Base-by-base conservation (phyloP, 2,888 invertebrate species). In the Melinopterus prodromus region DNA sequence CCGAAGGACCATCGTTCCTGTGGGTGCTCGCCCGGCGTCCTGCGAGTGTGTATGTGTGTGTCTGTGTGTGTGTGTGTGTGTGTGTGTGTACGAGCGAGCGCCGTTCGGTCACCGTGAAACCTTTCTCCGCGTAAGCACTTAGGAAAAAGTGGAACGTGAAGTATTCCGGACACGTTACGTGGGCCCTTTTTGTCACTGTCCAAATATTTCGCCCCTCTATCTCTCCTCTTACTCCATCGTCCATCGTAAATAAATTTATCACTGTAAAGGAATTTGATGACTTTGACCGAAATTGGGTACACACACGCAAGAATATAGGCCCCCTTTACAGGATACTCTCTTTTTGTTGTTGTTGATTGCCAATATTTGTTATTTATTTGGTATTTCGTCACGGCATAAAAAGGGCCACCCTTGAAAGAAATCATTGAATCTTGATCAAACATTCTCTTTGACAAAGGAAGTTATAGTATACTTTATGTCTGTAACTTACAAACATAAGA, bases 191-290 rank as follows among this genome's bases (percentile, higher is more conserved):
- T 74, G 74, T 74, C 74, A 74, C 74, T 74, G 74, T 74, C 74
- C 74, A 74, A 37, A 74, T 74, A 36, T 74, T 37, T 37, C 74
- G 35, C 74, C 37, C 15, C 53, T 53, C 53, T 53, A 53, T 53
- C 53, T 53, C 12, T 53, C 53, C 53, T 53, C 53, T 12, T 53
- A 53, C 53, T 12, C 53, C 53, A 53, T 53, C 53, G 74, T 35
- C 35, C 74, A 74, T 37, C 74, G 74, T 74, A 74, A 74, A 74
- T 74, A 74, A 74, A 74, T 74, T 74, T 74, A 74, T 74, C 53
- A 53, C 53, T 53, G 53, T 53, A 53, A 53, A 53, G 53, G 53
- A 53, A 53, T 53, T 53, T 53, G 53, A 53, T 53, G 53, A 53
- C 53, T 53, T 53, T 53, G 53, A 53, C 53, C 53, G 12, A 53